Percentiles rank a stretch among this genome's conserved stretches.
Evolutionary conservation across 2,888 invertebrate genomes (phyloP).

Genomic region (Pandemis heparana): DNA sequence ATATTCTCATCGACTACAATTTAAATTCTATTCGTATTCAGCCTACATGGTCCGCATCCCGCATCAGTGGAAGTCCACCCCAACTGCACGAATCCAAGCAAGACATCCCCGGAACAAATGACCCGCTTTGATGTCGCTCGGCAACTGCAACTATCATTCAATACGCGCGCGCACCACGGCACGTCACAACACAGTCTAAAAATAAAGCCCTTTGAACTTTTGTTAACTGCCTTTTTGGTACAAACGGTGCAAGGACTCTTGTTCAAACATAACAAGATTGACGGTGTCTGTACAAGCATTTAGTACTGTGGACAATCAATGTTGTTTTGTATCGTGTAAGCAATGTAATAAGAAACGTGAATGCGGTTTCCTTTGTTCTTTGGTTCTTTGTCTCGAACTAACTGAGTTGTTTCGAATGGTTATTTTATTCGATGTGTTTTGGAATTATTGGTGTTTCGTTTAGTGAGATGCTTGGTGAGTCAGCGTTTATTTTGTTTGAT

Average conservation of each 20-base stretch:
- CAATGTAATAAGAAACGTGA: slow-evolving; percentile 41
- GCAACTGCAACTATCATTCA: slow-evolving; percentile 41
- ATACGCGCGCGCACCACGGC: slow-evolving; percentile 13
- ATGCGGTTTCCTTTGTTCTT: slow-evolving; percentile 38
- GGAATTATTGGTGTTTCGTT: slow-evolving; percentile 7
- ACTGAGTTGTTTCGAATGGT: slow-evolving; percentile 24
- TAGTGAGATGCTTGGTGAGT: not conserved
- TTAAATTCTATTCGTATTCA: too few species aligned
- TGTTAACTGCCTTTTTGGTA: slow-evolving; percentile 25
- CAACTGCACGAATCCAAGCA: slow-evolving; percentile 26
- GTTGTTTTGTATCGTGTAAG: slow-evolving; percentile 37
- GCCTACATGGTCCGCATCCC: too few species aligned
- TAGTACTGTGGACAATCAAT: slow-evolving; percentile 38
- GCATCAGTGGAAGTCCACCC: not conserved
- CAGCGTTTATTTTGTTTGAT: not conserved
- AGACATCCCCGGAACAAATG: slow-evolving; percentile 41
- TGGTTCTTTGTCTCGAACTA: slow-evolving; percentile 34
- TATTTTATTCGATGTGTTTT: slow-evolving; percentile 29
- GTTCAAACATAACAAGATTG: slow-evolving; percentile 18
- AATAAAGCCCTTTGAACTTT: slow-evolving; percentile 32
- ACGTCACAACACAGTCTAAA: slow-evolving; percentile 33
- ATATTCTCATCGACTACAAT: too few species aligned
- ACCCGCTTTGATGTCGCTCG: slow-evolving; percentile 40
- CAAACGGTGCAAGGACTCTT: not conserved
- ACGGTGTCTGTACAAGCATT: slow-evolving; percentile 24